Base-by-base conservation (phyloP, 2,797 vertebrate genomes). In the Crax fasciolata region DNA sequence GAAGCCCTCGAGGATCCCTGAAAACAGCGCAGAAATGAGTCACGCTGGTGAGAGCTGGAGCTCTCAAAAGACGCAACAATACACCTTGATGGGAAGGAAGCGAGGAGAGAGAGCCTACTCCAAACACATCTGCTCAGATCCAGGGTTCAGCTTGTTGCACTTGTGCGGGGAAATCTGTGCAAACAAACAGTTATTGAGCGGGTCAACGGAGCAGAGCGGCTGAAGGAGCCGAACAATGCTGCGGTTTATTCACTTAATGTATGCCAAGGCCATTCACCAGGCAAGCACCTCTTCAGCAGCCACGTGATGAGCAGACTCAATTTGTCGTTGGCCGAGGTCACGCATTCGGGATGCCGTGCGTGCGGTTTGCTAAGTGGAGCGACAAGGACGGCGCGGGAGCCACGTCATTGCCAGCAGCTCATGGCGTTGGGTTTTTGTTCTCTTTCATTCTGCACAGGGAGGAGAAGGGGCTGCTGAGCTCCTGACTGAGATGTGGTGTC, bases 191-290 rank as follows among this genome's bases (percentile, higher is more conserved):
- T 93, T 87, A 68, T 93, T 95, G 94, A 96, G 91, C 43, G 78
- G 94, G 94, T 96, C 92, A 94, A 85, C 92, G 63, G 93, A 95
- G 94, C 93, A 94, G 95, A 91, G 94, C 32, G 59, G 79, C 93
- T 95, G 96, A 92, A 95, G 96, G 61, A 94, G 94, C 57, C 3
- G 8, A 87, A 96, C 94, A 97, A 96, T 95, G 92, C 91, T 71
- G 59, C 3, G 20, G 91, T 90, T 97, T 93, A 96, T 96, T 96
- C 93, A 62, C 85, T 91, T 87, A 78, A 82, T 78, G 89, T 90
- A 87, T 92, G 92, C 96, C 96, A 97, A 97, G 97, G 97, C 94
- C 93, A 87, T 88, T 90, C 92, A 89, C 39, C 88, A 95, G 74
- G 84, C 91, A 87, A 96, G 94, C 59, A 78, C 94, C 94, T 94